Conservation (phyloP, 2,797 vertebrate species). For the Calcarius lapponicus region DNA sequence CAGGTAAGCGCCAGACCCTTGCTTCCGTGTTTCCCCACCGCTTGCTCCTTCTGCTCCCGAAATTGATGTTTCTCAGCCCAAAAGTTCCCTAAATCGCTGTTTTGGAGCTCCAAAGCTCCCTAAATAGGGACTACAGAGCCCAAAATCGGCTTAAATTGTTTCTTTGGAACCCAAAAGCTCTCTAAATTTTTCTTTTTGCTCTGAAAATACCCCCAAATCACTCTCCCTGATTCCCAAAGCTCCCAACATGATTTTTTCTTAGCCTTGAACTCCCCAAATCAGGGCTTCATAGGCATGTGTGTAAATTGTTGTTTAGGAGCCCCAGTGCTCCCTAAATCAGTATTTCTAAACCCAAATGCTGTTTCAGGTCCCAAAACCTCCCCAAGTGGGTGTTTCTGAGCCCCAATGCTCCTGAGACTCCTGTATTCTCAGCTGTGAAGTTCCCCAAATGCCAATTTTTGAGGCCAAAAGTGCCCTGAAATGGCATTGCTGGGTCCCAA, state of each 20-base stretch:
- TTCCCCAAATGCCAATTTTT: background rate
- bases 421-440: background rate
- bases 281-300: rapidly evolving
- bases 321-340: background rate
- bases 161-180: too few species aligned
- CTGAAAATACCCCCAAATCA: background rate
- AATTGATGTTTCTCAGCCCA: too few species aligned
- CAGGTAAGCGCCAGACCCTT: background rate
- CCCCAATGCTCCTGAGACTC: background rate
- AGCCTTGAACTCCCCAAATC: too few species aligned
- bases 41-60: background rate
- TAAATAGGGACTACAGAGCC: background rate
- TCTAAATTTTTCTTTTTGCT: rapidly evolving
- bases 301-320: background rate
- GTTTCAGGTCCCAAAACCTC: background rate
- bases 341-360: background rate
- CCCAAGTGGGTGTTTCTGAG: background rate
- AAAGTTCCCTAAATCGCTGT: rapidly evolving
- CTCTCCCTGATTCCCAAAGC: background rate
- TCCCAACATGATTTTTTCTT: rapidly evolving
- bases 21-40: too few species aligned
- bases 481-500: background rate
- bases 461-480: background rate
- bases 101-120: background rate
- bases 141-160: background rate